These are phyloP conservation scores for Scaptomyza caliginosa DNA, from an alignment of 2,888 invertebrate species.

Conservation along the genomic window DNA sequence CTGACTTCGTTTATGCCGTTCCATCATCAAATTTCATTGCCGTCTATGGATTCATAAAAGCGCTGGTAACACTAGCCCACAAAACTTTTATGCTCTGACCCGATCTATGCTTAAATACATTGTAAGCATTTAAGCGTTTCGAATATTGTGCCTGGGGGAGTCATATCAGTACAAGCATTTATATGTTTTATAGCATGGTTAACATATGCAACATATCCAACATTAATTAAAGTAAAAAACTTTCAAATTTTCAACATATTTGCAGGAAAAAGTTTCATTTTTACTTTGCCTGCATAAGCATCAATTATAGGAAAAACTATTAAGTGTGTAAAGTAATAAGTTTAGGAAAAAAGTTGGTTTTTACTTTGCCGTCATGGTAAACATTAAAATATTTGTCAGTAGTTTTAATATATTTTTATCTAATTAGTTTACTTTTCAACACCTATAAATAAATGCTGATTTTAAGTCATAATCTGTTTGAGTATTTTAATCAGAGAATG, in stretches of 20 bases:
- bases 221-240: background rate
- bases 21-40: conserved; percentile 56
- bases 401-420: too few species aligned
- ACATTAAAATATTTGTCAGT: too few species aligned
- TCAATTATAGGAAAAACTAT: too few species aligned
- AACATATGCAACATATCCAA: background rate
- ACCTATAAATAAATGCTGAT: background rate
- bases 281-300: too few species aligned
- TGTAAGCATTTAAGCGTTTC: conserved; percentile 16
- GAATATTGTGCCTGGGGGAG: conserved; percentile 38
- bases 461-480: too few species aligned
- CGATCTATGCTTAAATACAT: conserved; percentile 24
- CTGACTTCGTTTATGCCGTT: conserved; percentile 27
- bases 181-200: background rate
- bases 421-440: too few species aligned
- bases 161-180: conserved; percentile 1
- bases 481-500: background rate
- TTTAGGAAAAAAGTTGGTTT: background rate
- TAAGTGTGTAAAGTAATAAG: background rate
- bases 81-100: conserved; percentile 27
- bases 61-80: conserved; percentile 10
- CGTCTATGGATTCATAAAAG: conserved; percentile 52
- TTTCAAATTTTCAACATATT: background rate
- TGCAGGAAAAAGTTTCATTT: background rate
- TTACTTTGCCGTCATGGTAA: too few species aligned